Percentiles rank a stretch among this genome's conserved stretches.
Evolutionary conservation across 2,888 invertebrate species (phyloP).

Genomic region (Dicycla oo): DNA sequence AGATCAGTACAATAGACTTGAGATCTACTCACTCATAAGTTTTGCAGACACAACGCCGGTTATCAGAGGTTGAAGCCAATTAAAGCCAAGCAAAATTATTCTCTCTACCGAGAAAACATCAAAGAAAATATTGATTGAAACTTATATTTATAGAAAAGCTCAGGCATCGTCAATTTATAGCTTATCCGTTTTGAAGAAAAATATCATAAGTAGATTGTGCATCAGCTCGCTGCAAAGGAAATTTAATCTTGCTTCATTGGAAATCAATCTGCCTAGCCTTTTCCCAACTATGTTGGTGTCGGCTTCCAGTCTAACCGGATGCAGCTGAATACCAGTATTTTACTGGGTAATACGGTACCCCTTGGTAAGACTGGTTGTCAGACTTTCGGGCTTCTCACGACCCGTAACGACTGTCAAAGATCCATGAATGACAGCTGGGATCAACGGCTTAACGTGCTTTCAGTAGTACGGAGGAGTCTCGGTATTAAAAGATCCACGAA

Average conservation of each 20-base stretch:
- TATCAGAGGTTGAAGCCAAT: background rate
- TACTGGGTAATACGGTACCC: no score
- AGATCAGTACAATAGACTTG: background rate
- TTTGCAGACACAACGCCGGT: background rate
- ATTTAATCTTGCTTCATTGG: slow-evolving; percentile 30
- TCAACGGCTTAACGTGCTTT: no score
- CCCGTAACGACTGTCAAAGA: no score
- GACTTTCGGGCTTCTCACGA: no score
- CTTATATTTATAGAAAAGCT: slow-evolving; percentile 27
- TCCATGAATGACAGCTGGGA: no score
- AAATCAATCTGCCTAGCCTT: no score
- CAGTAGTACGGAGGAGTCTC: no score
- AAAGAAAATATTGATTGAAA: slow-evolving; percentile 8
- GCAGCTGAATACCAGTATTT: no score
- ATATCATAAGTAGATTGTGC: slow-evolving; percentile 22
- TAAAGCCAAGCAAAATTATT: slow-evolving; percentile 3
- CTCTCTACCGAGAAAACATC: background rate
- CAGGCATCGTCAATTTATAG: background rate
- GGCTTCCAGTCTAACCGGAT: no score
- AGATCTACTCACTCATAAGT: background rate
- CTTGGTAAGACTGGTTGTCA: no score
- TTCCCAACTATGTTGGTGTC: no score
- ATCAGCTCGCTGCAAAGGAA: slow-evolving; percentile 28
- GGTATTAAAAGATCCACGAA: no score
- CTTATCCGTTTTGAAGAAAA: slow-evolving; percentile 9